Percentiles rank a stretch among this genome's conserved stretches.
phyloP scores from a whole-genome alignment of 1,140 invertebrate genomes.

The Hycleus phaleratus region DNA sequence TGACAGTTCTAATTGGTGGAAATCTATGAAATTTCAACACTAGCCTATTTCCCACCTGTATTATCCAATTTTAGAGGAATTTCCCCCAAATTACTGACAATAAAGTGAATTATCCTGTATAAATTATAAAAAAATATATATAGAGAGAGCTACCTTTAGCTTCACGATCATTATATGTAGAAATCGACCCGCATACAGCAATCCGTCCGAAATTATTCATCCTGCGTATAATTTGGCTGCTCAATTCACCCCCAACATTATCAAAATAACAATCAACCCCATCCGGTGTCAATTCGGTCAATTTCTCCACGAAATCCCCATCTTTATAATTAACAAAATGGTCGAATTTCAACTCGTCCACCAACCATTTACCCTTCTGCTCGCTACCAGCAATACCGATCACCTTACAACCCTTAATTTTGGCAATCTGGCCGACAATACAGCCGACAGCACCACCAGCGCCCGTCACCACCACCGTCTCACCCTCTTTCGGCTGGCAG shows the following conservation, averaged over 20 bases:
- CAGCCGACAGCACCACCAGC: slow-evolving; percentile 61
- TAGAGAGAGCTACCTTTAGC: background rate
- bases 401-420: slow-evolving; percentile 57
- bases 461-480: slow-evolving; percentile 55
- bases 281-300: slow-evolving; percentile 55
- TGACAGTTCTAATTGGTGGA: no score
- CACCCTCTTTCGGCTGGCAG: slow-evolving; percentile 55
- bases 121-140: no score
- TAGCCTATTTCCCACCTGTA: no score
- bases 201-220: slow-evolving; percentile 54
- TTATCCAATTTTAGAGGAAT: no score
- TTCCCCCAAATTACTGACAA: no score
- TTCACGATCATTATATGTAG: slow-evolving; percentile 44
- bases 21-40: no score
- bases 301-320: slow-evolving; percentile 42
- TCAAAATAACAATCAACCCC: slow-evolving; percentile 67
- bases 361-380: slow-evolving; percentile 58
- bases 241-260: slow-evolving; percentile 59
- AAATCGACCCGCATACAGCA: slow-evolving; percentile 54
- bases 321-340: slow-evolving; percentile 62
- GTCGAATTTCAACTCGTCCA: slow-evolving; percentile 54
- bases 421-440: slow-evolving; percentile 64
- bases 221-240: slow-evolving; percentile 47
- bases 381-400: slow-evolving; percentile 63
- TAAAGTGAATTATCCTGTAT: no score